Base-by-base conservation (phyloP, 2,888 invertebrate species). In the Dexiosoma caninum region DNA sequence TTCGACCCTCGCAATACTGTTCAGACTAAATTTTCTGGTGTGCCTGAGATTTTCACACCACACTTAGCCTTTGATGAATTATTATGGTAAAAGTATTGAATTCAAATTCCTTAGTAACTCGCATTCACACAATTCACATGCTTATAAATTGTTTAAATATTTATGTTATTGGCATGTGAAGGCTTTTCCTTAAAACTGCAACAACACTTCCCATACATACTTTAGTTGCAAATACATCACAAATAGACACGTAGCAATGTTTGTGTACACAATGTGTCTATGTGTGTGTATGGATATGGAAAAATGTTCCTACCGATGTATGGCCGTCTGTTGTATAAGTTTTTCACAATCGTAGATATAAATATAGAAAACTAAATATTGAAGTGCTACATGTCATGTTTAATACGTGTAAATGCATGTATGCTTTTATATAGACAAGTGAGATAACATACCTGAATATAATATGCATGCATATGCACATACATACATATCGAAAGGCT, bases 81-180 rank as follows among this genome's bases (percentile, higher is more conserved):
- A 23, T 55, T 72, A 19, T 53, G 16, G 40, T 35, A n/a, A 62
- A 42, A 32, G 2, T 42, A 62, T 35, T 23, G 32, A 42, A 53
- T 60, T 19, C 14, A 14, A 16, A 14, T 32, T 53, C 53, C 16
- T 32, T 42, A 35, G 32, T 27, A 6, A n/a, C 46, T 49, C 32
- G 9, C n/a, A 51, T n/a, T n/a, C 57, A 37, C 19, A 12, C 53
- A 57, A 77, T 55, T 76, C 72, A 81, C 76, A 81, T 62, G 67
- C 77, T 64, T 81, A 72, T 69, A 81, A 81, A 81, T 69, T 81
- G 69, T 81, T 81, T 77, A 81, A 81, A 81, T 81, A 81, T 81
- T 81, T 77, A 81, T 67, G 70, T 78, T 78, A 78, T 82, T 78
- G 78, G 78, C 78, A 76, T 76, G 60, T 77, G 76, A 71, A 77